Conservation (phyloP, 37 sponge, comb jelly and placozoan genomes). For the Axinella damicornis region DNA sequence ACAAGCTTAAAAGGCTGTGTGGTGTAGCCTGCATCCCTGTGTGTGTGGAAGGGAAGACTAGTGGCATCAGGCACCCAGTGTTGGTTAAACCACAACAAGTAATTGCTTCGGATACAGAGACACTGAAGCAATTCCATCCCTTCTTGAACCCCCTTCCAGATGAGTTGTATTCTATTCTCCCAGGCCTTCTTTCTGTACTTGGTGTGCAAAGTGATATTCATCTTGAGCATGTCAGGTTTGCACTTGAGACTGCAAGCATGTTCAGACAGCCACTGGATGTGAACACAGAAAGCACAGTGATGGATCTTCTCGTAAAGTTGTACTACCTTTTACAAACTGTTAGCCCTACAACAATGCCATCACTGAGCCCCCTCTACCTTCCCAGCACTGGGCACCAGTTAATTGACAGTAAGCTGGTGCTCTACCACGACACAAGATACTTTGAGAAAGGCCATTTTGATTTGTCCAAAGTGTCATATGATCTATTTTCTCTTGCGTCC, state of each 20-base stretch:
- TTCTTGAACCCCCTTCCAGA: background rate
- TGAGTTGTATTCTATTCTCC: background rate
- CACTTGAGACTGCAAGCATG: background rate
- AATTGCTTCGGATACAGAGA: background rate
- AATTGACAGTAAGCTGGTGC: background rate
- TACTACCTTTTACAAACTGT: background rate
- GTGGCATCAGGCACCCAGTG: background rate
- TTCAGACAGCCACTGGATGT: background rate
- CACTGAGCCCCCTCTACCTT: background rate
- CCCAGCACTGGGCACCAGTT: background rate
- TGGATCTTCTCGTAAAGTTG: background rate
- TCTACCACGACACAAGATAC: slow-evolving; percentile 6
- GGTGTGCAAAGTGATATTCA: background rate
- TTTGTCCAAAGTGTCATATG: background rate
- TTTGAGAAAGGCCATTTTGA: slow-evolving; percentile 6
- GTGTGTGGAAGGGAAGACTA: background rate
- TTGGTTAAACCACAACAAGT: background rate
- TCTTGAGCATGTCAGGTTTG: background rate
- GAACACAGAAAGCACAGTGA: slow-evolving; percentile 7
- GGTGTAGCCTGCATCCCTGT: slow-evolving; percentile 42
- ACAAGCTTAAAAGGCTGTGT: background rate
- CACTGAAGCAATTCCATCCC: background rate
- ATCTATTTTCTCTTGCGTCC: background rate
- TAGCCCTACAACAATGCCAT: no score
- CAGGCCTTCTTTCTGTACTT: background rate